Conservation (phyloP, 2,113 vertebrate species). For the Fregetta grallaria region DNA sequence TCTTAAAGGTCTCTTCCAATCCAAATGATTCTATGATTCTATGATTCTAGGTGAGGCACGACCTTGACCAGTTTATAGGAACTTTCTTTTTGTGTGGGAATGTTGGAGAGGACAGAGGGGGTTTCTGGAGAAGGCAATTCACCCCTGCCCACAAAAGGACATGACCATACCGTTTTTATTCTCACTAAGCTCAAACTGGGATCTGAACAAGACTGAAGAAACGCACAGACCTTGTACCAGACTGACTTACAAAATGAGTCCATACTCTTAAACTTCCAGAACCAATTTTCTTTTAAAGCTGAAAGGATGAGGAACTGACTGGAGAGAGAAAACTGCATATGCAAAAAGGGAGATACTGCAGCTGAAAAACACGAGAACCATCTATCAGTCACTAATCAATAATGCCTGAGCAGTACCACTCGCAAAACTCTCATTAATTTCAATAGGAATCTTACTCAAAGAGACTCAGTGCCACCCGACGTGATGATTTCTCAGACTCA, state of each 20-base stretch:
- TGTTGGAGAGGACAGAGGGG: rapidly evolving
- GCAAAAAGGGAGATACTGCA: background rate
- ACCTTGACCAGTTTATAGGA: background rate
- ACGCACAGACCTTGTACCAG: rapidly evolving
- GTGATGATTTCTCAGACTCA: background rate
- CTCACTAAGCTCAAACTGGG: background rate
- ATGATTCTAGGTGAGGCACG: rapidly evolving
- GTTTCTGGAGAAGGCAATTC: background rate
- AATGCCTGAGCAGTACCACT: background rate
- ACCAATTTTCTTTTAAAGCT: background rate
- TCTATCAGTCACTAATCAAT: background rate
- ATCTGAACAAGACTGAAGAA: background rate
- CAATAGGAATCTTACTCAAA: background rate
- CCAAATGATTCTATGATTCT: too few relatives aligned
- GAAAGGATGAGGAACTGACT: background rate
- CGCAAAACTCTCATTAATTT: background rate
- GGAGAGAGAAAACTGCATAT: background rate
- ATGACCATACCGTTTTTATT: rapidly evolving
- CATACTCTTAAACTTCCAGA: background rate
- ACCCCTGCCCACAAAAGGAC: background rate
- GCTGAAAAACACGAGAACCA: background rate
- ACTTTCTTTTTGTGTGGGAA: background rate
- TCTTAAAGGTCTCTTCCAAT: too few relatives aligned
- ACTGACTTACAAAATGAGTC: background rate
- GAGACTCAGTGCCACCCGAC: background rate